Base-by-base conservation (phyloP, 37 sponge, comb jelly and placozoan genomes). In the Spongilla lacustris region DNA sequence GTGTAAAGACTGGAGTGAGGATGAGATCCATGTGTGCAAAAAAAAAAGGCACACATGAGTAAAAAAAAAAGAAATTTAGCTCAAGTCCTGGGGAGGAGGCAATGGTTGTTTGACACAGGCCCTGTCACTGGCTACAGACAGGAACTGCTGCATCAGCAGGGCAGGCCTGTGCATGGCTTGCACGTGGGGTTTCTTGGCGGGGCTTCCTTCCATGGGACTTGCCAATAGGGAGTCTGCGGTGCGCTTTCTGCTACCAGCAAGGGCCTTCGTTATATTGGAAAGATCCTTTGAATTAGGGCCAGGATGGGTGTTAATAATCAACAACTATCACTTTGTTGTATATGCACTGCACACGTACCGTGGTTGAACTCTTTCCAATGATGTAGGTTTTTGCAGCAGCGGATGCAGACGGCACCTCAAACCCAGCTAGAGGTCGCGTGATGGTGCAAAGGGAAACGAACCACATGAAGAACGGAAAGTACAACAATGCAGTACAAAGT, bases 321-420 rank as follows among this genome's bases (percentile, higher is more conserved):
- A 33, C 30, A 35, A 36, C 5, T 3, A 74, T 6, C 23, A 74
- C 31, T 3, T 19, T 6, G 6, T 35, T 11, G 29, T 5, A 74
- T 6, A 74, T n/a, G 29, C 33, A n/a, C 74, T 3, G 19, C n/a
- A 74, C 70, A 76, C 90, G 80, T 66, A 90, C 90, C 8, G 81
- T 38, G 31, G 67, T 69, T 13, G 90, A 86, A 36, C 90, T 90
- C 90, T 74, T 84, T 29, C 82, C 77, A 13, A 90, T 75, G 75
- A 90, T 67, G 75, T 58, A 90, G 0, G 83, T 36, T 71, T 85
- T 90, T 0, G 90, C 90, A 35, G 58, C 58, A 58, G 21, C 4
- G 1, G 58, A 17, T 10, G 19, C 58, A 17, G 58, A 14, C 14
- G 58, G 58, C 58, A 58, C 1, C 58, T 58, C 58, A 14, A 58